Percentiles rank a stretch among this genome's conserved stretches.
Conservation (phyloP, 2,797 vertebrate genomes). For the Epinephelus malabaricus region DNA sequence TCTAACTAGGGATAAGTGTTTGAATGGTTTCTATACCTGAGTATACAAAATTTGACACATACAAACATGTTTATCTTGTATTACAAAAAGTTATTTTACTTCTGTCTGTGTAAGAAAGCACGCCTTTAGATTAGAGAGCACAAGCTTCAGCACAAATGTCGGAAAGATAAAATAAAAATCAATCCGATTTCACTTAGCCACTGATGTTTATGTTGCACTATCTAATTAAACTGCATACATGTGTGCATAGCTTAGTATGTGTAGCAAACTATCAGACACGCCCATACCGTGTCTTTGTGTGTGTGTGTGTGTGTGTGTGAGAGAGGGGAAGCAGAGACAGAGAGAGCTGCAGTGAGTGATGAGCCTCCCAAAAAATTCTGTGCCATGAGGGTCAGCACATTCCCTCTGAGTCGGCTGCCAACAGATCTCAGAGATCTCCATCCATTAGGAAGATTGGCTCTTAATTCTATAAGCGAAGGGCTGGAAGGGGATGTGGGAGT, state of each 20-base stretch:
- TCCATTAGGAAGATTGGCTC: slow-evolving; percentile 79
- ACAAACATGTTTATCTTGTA: background rate
- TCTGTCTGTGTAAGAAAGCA: background rate
- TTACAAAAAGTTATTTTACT: background rate
- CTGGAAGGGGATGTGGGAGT: slow-evolving; percentile 46
- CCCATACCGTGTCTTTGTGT: slow-evolving; percentile 45
- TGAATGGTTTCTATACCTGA: no score
- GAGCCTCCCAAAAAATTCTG: slow-evolving; percentile 46
- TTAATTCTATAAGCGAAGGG: slow-evolving; percentile 69
- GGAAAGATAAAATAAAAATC: slow-evolving; percentile 5
- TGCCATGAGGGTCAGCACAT: slow-evolving; percentile 69
- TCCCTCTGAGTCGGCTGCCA: slow-evolving; percentile 60
- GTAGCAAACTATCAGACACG: slow-evolving; percentile 51
- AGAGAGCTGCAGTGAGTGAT: slow-evolving; percentile 39
- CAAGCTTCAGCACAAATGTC: background rate
- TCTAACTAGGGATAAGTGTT: no score
- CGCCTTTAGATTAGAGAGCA: background rate
- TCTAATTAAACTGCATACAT: slow-evolving; percentile 35
- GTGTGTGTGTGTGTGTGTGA: background rate
- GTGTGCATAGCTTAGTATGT: slow-evolving; percentile 17
- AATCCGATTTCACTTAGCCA: slow-evolving; percentile 23
- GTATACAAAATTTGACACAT: background rate
- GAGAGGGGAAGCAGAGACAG: slow-evolving; percentile 16
- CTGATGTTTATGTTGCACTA: slow-evolving; percentile 33
- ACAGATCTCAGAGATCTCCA: slow-evolving; percentile 64